Evolutionary conservation across 2,113 vertebrate species (phyloP).

Genomic region (Rutilus rutilus): DNA sequence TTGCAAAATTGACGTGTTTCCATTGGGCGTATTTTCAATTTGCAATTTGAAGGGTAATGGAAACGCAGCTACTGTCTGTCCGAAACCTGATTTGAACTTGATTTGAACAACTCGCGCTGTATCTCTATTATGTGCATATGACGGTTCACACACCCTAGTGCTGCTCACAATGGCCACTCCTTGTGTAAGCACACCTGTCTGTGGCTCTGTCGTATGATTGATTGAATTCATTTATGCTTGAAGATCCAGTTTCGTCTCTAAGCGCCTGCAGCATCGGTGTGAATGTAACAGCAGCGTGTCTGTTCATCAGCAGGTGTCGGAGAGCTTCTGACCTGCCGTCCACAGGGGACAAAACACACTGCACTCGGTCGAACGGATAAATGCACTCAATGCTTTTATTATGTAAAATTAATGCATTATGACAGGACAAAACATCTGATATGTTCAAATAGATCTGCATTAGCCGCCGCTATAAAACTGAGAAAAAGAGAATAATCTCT

Average conservation of each 20-base stretch:
- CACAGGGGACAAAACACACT: neutral
- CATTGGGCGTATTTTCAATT: too few species aligned
- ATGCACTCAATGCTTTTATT: neutral
- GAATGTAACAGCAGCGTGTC: neutral
- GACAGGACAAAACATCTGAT: neutral
- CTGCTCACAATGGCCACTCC: conserved; percentile 9
- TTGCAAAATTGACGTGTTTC: too few species aligned
- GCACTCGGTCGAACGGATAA: neutral
- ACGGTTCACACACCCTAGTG: neutral
- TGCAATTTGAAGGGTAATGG: too few species aligned
- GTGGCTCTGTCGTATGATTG: conserved; percentile 69
- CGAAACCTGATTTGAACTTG: too few species aligned
- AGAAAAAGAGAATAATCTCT: neutral
- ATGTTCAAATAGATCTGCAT: neutral
- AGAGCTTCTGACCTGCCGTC: neutral
- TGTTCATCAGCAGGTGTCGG: neutral
- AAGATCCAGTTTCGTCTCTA: conserved; percentile 64
- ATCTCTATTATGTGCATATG: neutral
- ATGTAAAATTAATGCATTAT: neutral
- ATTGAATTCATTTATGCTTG: conserved; percentile 67
- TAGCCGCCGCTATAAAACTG: neutral
- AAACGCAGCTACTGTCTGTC: too few species aligned
- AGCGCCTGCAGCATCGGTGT: conserved; percentile 70
- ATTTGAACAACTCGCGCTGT: too few species aligned
- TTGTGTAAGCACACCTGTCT: conserved; percentile 18